phyloP scores from a whole-genome alignment of 2,888 invertebrate genomes.

The Leptinotarsa haldemani region DNA sequence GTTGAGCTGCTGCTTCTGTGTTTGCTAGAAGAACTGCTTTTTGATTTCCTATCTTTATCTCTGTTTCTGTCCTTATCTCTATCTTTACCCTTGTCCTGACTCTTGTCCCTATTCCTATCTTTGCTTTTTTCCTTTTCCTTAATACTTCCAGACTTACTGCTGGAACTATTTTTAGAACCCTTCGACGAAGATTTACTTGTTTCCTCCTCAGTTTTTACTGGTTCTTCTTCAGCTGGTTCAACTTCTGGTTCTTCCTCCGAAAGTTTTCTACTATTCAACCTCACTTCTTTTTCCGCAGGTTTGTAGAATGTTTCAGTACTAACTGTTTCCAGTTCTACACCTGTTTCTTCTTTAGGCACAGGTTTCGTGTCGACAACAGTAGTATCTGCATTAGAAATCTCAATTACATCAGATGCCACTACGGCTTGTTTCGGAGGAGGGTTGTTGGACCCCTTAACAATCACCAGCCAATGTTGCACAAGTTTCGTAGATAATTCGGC shows the following conservation, averaged over 20 bases:
- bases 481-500: slow-evolving; percentile 78
- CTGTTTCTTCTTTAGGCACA: slow-evolving; percentile 17
- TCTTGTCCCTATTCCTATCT: slow-evolving; percentile 52
- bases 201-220: slow-evolving; percentile 38
- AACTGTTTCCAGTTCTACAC: slow-evolving; percentile 40
- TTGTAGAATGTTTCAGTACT: slow-evolving; percentile 67
- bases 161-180: slow-evolving; percentile 42
- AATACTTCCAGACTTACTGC: slow-evolving; percentile 49
- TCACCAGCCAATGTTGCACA: slow-evolving; percentile 90
- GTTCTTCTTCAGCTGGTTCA: slow-evolving; percentile 33
- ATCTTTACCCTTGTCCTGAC: slow-evolving; percentile 37
- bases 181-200: slow-evolving; percentile 37
- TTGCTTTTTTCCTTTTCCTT: slow-evolving; percentile 45
- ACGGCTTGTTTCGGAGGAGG: slow-evolving; percentile 41
- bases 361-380: slow-evolving; percentile 23
- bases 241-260: slow-evolving; percentile 44
- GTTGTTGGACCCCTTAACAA: slow-evolving; percentile 79
- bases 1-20: slow-evolving; percentile 56
- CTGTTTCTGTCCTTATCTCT: slow-evolving; percentile 52
- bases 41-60: slow-evolving; percentile 59
- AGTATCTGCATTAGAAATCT: slow-evolving; percentile 34
- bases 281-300: slow-evolving; percentile 77
- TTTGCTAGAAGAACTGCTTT: slow-evolving; percentile 50
- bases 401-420: slow-evolving; percentile 26
- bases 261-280: slow-evolving; percentile 77